Evolutionary conservation across 2,113 vertebrate genomes (phyloP).

Genomic region (Nycticryphes semicollaris): DNA sequence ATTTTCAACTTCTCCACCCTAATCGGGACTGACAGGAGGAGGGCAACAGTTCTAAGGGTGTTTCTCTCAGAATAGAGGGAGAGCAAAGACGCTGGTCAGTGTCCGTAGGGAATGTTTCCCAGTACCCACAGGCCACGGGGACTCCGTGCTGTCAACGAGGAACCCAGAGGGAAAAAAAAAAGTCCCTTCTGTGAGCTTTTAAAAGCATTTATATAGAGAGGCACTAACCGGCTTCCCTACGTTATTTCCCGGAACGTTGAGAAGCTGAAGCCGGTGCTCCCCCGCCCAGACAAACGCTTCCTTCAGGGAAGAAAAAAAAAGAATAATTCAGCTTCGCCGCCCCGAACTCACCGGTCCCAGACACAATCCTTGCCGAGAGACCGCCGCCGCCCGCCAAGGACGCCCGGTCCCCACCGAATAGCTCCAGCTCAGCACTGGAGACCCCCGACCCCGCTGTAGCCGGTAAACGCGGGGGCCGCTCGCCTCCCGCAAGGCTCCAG

Average conservation of each 20-base stretch:
- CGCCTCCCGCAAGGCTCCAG: too few species aligned
- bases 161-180: too few species aligned
- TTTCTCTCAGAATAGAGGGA: accelerated
- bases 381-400: not conserved
- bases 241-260: not conserved
- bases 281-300: not conserved
- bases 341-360: not conserved
- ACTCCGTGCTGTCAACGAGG: accelerated
- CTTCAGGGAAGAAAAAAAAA: not conserved
- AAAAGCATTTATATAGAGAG: accelerated
- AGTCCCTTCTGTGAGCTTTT: accelerated
- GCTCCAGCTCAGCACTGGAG: not conserved
- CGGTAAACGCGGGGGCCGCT: not conserved
- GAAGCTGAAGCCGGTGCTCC: not conserved
- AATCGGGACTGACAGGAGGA: accelerated
- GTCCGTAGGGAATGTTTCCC: accelerated
- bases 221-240: not conserved
- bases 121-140: accelerated
- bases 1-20: accelerated
- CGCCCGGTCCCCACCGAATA: not conserved
- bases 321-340: not conserved
- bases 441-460: not conserved
- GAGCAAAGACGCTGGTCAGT: accelerated
- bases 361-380: accelerated
- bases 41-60: too few species aligned